Conservation (phyloP, 2,797 vertebrate species). For the Arrhamphus sclerolepis region DNA sequence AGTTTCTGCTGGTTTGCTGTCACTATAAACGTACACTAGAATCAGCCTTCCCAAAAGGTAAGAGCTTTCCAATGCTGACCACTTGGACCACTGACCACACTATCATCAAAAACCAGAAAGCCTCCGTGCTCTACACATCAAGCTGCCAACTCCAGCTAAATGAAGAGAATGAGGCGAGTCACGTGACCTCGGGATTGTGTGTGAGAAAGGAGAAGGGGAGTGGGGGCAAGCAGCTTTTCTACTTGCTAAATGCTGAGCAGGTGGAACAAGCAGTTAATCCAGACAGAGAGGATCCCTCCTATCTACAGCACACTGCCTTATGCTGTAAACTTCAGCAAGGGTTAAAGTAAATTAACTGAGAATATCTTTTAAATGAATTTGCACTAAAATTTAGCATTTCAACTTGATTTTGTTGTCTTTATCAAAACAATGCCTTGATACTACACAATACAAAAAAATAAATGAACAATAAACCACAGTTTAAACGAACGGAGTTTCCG, state of each 20-base stretch:
- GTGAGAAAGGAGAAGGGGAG: background rate
- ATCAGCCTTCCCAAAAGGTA: too few species aligned
- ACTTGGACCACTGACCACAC: background rate
- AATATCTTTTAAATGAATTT: background rate
- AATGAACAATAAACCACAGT: too few species aligned
- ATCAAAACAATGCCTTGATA: background rate
- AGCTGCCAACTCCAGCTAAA: constrained; percentile 37
- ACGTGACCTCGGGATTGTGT: constrained; percentile 56
- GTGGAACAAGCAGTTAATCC: constrained; percentile 79
- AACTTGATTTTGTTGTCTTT: background rate
- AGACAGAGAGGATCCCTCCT: constrained; percentile 45
- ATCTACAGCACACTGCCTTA: background rate
- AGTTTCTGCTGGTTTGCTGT: too few species aligned
- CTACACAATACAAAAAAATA: background rate
- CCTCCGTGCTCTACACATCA: constrained; percentile 5
- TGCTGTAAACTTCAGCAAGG: background rate
- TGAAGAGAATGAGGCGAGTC: constrained; percentile 30
- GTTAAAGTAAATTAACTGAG: background rate
- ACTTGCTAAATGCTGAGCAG: constrained; percentile 75
- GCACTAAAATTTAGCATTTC: background rate
- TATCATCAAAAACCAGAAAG: background rate
- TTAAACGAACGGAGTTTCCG: too few species aligned
- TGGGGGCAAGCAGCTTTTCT: constrained; percentile 73
- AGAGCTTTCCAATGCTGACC: constrained; percentile 1
- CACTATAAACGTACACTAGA: too few species aligned